Evolutionary conservation across 2,888 invertebrate species (phyloP).

Genomic region (Drosophila limbata): DNA sequence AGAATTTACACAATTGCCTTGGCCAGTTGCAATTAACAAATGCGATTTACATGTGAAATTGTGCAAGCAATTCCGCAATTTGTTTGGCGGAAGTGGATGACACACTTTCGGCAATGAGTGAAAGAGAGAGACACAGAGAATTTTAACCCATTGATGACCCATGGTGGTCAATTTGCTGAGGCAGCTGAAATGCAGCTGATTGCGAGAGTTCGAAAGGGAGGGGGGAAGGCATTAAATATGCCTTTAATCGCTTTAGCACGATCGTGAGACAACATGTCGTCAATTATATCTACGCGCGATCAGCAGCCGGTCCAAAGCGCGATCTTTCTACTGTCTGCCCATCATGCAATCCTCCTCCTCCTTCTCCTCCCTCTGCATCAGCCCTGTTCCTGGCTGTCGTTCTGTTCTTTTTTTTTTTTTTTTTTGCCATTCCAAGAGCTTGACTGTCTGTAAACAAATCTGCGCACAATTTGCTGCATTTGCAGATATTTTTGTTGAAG

Average conservation of each 20-base stretch:
- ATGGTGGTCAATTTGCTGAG: conserved; percentile 17
- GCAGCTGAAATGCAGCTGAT: conserved; percentile 14
- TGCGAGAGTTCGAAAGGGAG: conserved; percentile 1
- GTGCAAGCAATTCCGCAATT: conserved; percentile 56
- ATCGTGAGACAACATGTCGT: conserved; percentile 84
- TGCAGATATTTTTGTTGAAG: conserved; percentile 66
- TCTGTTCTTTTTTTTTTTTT: neutral
- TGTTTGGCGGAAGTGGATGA: conserved; percentile 53
- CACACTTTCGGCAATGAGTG: conserved; percentile 40
- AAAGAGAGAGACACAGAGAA: neutral
- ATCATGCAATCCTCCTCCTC: neutral
- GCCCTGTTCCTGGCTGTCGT: neutral
- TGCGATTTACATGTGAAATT: conserved; percentile 60
- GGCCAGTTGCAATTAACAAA: conserved; percentile 53
- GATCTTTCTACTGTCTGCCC: conserved; percentile 23
- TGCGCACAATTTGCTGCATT: conserved; percentile 78
- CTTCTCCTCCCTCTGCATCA: neutral
- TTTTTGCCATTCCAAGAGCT: conserved; percentile 52
- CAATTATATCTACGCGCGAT: conserved; percentile 83
- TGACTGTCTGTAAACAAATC: conserved; percentile 73
- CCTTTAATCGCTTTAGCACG: conserved; percentile 83
- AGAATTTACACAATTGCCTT: conserved; percentile 32
- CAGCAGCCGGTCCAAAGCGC: conserved; percentile 52
- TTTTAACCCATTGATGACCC: conserved; percentile 38
- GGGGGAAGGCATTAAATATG: conserved; percentile 64